These are phyloP conservation scores for Caloenas nicobarica DNA, from an alignment of 2,113 vertebrate species.

Conservation along the genomic window DNA sequence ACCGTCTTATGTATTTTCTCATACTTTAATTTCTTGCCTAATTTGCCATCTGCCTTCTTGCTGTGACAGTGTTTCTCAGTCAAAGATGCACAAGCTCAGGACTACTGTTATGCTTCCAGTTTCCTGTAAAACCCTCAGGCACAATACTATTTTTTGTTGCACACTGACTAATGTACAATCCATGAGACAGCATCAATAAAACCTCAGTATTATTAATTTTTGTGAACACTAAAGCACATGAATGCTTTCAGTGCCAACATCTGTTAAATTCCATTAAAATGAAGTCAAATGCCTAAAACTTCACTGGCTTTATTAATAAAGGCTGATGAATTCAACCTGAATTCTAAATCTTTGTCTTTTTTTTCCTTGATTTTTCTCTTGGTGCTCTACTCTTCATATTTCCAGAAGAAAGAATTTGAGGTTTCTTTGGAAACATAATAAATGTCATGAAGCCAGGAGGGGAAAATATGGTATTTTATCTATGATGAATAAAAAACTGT, in stretches of 20 bases:
- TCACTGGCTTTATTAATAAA: background rate
- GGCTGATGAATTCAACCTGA: background rate
- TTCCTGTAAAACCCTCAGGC: background rate
- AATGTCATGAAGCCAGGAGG: background rate
- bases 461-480: background rate
- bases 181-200: background rate
- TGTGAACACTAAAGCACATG: background rate
- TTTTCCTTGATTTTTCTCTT: no score
- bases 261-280: background rate
- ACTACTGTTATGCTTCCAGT: background rate
- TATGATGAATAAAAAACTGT: background rate
- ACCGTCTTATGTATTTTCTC: background rate
- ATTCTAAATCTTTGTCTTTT: background rate
- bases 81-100: background rate
- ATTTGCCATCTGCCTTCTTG: background rate
- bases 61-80: background rate
- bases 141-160: background rate
- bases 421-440: background rate
- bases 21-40: background rate
- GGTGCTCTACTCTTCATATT: background rate
- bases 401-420: background rate
- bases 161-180: background rate
- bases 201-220: background rate
- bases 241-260: background rate
- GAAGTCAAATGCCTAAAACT: background rate